Base-by-base conservation (phyloP, 2,113 vertebrate species). In the Anolis sagrei region DNA sequence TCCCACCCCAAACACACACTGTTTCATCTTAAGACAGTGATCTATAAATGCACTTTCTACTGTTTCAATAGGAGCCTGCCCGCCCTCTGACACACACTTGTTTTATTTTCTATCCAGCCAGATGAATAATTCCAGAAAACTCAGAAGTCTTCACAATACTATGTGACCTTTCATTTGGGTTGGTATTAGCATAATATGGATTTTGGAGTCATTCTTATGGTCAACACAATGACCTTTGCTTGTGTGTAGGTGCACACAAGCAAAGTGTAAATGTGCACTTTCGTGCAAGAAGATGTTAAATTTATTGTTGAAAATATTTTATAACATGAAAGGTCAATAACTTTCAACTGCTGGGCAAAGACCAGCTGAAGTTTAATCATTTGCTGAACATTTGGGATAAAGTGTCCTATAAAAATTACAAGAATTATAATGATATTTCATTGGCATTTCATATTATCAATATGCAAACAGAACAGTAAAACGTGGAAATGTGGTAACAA, bases 361-460 rank as follows among this genome's bases (percentile, higher is more conserved):
- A 21, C 68, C n/a, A 32, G 69, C 1, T 6, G 7, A 75, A 7
- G 32, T 4, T 32, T 70, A 88, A 19, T 36, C 76, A 34, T n/a
- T 79, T 73, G 8, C 36, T 87, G 23, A 90, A 9, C 29, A 81
- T 66, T 29, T 78, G n/a, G 86, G 51, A 49, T 34, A 21, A 87
- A 19, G 44, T 79, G 58, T 3, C 6, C 19, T 78, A 62, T 2
- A 85, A 51, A 86, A 87, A 1, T 72, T 88, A 23, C 2, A 51
- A 54, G 4, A 1, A 81, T 74, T 85, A 81, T 32, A 29, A 44
- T 70, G 68, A 73, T 7, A 86, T 75, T 84, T 23, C n/a, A 79
- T 81, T 87, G 19, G 68, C 78, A 7, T 75, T 88, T 87, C 44
- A 66, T 75, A 48, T 80, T 32, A 79, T 83, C 23, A 79, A 74